phyloP scores from a whole-genome alignment of 2,113 vertebrate species.

The Archocentrus centrarchus region DNA sequence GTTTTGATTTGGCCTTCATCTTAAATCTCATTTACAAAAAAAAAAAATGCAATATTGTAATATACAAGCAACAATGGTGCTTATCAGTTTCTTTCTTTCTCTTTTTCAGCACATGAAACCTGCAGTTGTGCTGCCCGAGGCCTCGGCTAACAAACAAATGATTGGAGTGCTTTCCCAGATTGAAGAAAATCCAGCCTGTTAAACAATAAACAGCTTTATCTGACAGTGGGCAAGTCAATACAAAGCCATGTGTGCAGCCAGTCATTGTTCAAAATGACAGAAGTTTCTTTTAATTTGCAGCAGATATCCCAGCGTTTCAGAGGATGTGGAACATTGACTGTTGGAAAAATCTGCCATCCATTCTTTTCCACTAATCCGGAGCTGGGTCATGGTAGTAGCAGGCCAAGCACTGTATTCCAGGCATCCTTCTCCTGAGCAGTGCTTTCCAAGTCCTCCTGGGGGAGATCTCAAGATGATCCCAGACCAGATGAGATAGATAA shows the following conservation, averaged over 20 bases:
- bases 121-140: background rate
- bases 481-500: background rate
- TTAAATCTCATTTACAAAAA: background rate
- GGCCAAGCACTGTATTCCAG: background rate
- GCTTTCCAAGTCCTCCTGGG: background rate
- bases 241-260: background rate
- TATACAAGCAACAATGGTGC: too few species aligned
- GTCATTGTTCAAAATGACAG: slow-evolving; percentile 2
- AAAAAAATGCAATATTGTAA: too few species aligned
- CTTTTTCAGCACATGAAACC: background rate
- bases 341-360: background rate
- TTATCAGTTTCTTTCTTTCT: background rate
- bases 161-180: background rate
- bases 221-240: slow-evolving; percentile 4
- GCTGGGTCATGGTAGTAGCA: background rate
- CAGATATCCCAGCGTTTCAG: background rate
- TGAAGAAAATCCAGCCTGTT: background rate
- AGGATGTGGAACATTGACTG: background rate
- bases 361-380: slow-evolving; percentile 1
- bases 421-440: background rate
- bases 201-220: slow-evolving; percentile 9
- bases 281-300: background rate
- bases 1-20: background rate
- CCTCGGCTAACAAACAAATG: background rate
- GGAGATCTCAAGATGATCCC: background rate